Base-by-base conservation (phyloP, 2,113 vertebrate species). In the Microtus ochrogaster region DNA sequence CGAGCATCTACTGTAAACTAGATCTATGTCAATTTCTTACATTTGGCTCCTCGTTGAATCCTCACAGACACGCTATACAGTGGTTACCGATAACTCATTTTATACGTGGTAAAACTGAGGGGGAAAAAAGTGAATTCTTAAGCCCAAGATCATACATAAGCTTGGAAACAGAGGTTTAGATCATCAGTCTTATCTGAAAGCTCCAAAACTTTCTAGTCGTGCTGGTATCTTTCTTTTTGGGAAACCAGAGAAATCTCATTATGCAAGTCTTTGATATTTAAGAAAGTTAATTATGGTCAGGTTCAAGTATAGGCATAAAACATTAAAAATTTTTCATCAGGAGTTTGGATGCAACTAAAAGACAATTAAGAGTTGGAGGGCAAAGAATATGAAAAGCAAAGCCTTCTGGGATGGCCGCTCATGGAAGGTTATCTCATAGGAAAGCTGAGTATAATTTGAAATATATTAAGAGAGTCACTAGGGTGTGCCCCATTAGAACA, bases 391-490 rank as follows among this genome's bases (percentile, higher is more conserved):
- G 87, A 94, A 36, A 73, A 96, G n/a, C 17, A 63, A 65, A 91
- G 72, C 28, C 65, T 90, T 93, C 55, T 4, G 16, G 21, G 41
- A 58, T 39, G 26, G 7, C 65, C 90, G 7, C 33, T 96, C 58
- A 73, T 90, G 61, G 19, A 24, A 73, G 1, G 2, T 87, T 93
- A 92, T 61, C 72, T 72, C 47, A 77, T 14, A 90, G 88, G 76
- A 96, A 93, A 97, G 91, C 63, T 90, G 22, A 44, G 30, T 85
- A 66, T 91, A 92, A 82, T 95, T 95, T 83, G 39, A 97, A 95
- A 89, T 78, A 86, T 77, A 74, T 89, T 95, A 94, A 96, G 30
- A 70, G 17, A 90, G 33, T 96, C 68, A 61, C 83, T 79, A 58
- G 41, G 36, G 33, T 91, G 47, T 76, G 77, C 13, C 61, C 70